Conservation (phyloP, 1,140 invertebrate genomes). For the Drosophila kikkawai region DNA sequence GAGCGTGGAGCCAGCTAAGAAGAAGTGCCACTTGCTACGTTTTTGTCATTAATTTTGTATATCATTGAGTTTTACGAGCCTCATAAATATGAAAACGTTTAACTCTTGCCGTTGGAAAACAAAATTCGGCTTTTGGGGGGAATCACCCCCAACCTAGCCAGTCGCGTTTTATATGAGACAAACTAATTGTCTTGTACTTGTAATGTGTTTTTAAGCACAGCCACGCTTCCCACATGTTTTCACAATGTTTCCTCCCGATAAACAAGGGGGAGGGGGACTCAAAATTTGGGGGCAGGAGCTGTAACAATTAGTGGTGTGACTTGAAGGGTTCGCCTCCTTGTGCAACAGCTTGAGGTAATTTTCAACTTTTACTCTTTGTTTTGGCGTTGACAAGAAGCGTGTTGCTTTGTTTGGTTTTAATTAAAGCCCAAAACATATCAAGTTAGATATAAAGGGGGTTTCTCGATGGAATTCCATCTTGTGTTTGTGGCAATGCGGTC, state of each 20-base stretch:
- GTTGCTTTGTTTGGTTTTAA: slow-evolving; percentile 78
- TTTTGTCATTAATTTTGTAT: slow-evolving; percentile 84
- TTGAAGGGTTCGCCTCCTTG: slow-evolving; percentile 23
- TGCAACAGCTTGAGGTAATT: slow-evolving; percentile 83
- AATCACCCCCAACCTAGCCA: neutral
- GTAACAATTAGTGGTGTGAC: slow-evolving; percentile 33
- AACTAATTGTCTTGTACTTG: slow-evolving; percentile 81
- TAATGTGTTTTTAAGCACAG: slow-evolving; percentile 82
- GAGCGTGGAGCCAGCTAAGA: slow-evolving; percentile 47
- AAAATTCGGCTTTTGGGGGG: neutral
- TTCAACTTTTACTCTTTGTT: slow-evolving; percentile 65
- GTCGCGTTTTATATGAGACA: slow-evolving; percentile 65
- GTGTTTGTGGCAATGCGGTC: neutral
- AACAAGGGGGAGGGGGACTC: slow-evolving; percentile 40
- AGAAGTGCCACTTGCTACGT: slow-evolving; percentile 68
- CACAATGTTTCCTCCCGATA: slow-evolving; percentile 74
- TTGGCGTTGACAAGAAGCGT: slow-evolving; percentile 74
- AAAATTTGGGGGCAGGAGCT: slow-evolving; percentile 7
- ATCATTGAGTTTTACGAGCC: slow-evolving; percentile 84
- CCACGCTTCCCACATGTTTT: slow-evolving; percentile 76
- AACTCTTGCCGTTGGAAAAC: slow-evolving; percentile 66
- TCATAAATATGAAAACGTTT: slow-evolving; percentile 84
- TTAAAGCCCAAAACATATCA: slow-evolving; percentile 73
- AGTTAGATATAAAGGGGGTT: slow-evolving; percentile 23
- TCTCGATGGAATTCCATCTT: neutral